Evolutionary conservation across 1,140 invertebrate genomes (phyloP).

Genomic region (Panonychus citri): DNA sequence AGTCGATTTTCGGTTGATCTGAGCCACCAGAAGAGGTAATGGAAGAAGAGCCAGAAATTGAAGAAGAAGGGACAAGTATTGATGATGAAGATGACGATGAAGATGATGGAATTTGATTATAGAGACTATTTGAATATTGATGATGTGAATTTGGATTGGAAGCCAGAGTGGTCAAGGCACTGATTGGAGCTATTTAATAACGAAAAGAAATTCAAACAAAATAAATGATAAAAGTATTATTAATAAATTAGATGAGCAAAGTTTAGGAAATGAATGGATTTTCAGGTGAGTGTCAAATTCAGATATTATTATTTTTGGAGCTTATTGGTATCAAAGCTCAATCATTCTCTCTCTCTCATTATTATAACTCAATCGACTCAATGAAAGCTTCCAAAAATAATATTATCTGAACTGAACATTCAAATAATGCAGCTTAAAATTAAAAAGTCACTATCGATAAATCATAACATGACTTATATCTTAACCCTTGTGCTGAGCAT

Average conservation of each 20-base stretch:
- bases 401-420: too few species aligned
- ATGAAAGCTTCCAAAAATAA: too few species aligned
- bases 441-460: too few species aligned
- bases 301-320: background rate
- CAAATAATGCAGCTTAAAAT: too few species aligned
- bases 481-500: too few species aligned
- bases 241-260: background rate
- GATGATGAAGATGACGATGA: background rate
- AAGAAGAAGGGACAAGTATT: background rate
- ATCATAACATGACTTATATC: too few species aligned
- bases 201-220: background rate
- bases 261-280: background rate
- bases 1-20: conserved; percentile 22
- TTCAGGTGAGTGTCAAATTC: background rate
- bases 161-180: conserved; percentile 7
- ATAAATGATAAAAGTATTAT: background rate
- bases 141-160: background rate
- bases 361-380: too few species aligned
- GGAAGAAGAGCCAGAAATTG: too few species aligned
- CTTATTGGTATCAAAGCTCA: background rate
- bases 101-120: background rate
- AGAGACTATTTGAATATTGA: background rate
- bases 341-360: too few species aligned
- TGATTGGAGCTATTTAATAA: conserved; percentile 2
- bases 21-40: background rate